phyloP scores from a whole-genome alignment of 2,113 vertebrate species.

The Nyctibius bracteatus region DNA sequence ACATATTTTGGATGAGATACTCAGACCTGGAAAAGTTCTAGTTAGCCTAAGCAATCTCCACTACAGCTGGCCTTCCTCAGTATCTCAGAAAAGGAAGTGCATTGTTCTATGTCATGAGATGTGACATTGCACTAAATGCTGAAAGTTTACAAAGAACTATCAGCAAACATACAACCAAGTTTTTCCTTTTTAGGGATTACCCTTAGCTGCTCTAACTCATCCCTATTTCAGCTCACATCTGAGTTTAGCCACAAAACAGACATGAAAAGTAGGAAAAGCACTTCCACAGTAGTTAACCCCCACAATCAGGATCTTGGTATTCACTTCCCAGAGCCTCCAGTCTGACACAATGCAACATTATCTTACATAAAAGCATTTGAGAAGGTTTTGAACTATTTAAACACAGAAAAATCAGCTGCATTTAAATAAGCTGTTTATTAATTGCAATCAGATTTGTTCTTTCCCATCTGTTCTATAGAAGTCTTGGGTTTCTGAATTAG shows the following conservation, averaged over 20 bases:
- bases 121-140: background rate
- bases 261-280: background rate
- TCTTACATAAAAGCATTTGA: background rate
- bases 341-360: background rate
- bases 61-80: background rate
- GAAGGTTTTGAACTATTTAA: background rate
- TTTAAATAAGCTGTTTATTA: background rate
- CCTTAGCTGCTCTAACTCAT: background rate
- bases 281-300: background rate
- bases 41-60: background rate
- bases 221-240: background rate
- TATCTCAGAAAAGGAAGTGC: background rate
- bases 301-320: background rate
- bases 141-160: background rate
- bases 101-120: background rate
- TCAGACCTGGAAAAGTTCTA: background rate
- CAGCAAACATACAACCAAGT: rapidly evolving
- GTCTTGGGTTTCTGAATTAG: background rate
- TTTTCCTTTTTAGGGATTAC: background rate
- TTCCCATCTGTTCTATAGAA: background rate
- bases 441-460: background rate
- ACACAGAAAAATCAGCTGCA: background rate
- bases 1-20: background rate
- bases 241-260: background rate
- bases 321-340: background rate